Base-by-base conservation (phyloP, 64 coral and sea anemone species). In the Cladopsammia gracilis region DNA sequence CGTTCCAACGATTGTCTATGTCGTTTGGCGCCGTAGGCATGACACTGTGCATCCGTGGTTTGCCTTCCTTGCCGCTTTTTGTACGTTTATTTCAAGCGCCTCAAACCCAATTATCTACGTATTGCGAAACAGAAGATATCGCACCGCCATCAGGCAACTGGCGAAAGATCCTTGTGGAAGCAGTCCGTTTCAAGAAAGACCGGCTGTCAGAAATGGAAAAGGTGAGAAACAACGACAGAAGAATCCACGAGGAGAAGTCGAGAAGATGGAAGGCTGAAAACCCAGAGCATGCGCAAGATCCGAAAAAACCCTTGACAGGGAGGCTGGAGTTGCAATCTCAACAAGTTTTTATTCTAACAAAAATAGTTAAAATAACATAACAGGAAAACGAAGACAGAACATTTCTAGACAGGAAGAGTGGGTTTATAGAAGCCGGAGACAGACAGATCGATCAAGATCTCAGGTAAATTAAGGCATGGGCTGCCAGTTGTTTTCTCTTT, bases 61-160 rank as follows among this genome's bases (percentile, higher is more conserved):
- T 43, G 1, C 73, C 48, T 52, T 53, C 14, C 7, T 52, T 8
- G 19, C 19, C 51, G 18, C 19, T 20, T 52, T 22, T 76, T 76
- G 6, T 5, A 53, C 48, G 5, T 76, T 76, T 53, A 16, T 76
- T 20, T 50, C 73, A 20, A 76, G 73, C 73, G 48, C 46, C 20
- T 5, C 19, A 6, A 76, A 76, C 48, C 73, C 73, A 52, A n/a
- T 51, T 10, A 76, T 76, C 73, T 76, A 52, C 19, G 73, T 76
- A 76, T 52, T 47, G 19, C 46, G 73, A 22, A 76, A 76, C 48
- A 50, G 19, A 76, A 76, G 73, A 76, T 51, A 23, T 15, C 47
- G 73, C 14, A 9, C 16, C 15, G 73, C 73, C n/a, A 10, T 76
- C 18, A 50, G 48, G 18, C 73, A 76, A 22, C 48, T 76, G 4